These are phyloP conservation scores for Sapayoa aenigma DNA, from an alignment of 2,113 vertebrate species.

Conservation along the genomic window DNA sequence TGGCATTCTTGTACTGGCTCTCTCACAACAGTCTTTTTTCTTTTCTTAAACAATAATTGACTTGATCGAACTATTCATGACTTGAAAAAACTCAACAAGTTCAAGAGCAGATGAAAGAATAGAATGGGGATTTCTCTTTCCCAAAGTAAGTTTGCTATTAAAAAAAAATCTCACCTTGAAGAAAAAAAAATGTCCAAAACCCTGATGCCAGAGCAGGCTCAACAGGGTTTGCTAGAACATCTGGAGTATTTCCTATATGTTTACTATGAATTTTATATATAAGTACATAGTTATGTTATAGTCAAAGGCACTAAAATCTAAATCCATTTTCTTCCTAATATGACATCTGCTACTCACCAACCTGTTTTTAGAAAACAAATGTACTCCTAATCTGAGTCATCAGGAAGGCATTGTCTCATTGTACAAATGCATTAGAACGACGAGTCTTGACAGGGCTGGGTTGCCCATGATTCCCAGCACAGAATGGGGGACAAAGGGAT, in stretches of 20 bases:
- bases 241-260: slow-evolving; percentile 24
- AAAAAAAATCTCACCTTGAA: slow-evolving; percentile 38
- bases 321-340: slow-evolving; percentile 58
- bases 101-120: slow-evolving; percentile 50
- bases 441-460: background rate
- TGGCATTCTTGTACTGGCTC: slow-evolving; percentile 42
- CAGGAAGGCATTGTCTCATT: slow-evolving; percentile 32
- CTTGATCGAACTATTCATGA: slow-evolving; percentile 45
- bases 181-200: slow-evolving; percentile 40
- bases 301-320: slow-evolving; percentile 77
- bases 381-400: slow-evolving; percentile 39
- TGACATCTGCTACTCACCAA: slow-evolving; percentile 54
- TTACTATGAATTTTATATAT: slow-evolving; percentile 52
- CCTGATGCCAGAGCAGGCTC: background rate
- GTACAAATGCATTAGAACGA: background rate
- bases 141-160: slow-evolving; percentile 46
- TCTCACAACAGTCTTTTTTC: background rate
- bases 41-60: slow-evolving; percentile 7
- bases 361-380: background rate
- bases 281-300: slow-evolving; percentile 56
- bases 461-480: background rate
- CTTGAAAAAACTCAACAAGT: slow-evolving; percentile 42
- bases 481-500: background rate
- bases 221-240: background rate
- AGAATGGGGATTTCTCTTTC: slow-evolving; percentile 39